Base-by-base conservation (phyloP, 2,113 vertebrate species). In the Chionodraco myersi region DNA sequence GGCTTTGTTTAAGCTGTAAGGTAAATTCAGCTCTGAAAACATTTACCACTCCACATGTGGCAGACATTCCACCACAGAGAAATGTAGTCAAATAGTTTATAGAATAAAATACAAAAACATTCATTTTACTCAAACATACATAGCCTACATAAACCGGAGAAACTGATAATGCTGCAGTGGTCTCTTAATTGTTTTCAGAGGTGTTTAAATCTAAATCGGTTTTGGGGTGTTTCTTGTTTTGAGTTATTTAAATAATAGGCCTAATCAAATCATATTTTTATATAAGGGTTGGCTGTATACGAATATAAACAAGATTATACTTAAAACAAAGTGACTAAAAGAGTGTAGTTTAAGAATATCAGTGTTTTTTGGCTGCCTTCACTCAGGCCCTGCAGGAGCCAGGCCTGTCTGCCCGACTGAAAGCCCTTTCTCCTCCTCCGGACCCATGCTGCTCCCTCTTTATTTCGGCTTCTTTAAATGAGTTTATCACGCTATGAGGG, bases 401-500 rank as follows among this genome's bases (percentile, higher is more conserved):
- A 88, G 83, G 86, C 89, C 91, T 93, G 94, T 94, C 94, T 95
- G 93, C 90, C 68, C 80, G 89, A 84, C 78, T 95, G 91, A 95
- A 94, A 94, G 93, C 83, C 71, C 90, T 90, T 94, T 95, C 92
- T 94, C 92, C 84, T 72, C 79, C 74, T 79, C 53, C 44, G 93
- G 93, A 93, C 89, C 59, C 96, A 95, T 85, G 95, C 96, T 95
- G 95, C 84, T 95, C 76, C 18, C 74, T 79, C 94, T 96, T 96
- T 95, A 92, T 93, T 92, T 89, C 77, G 78, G 59, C 93, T 93
- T 91, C 94, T 95, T 94, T 94, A 95, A 96, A 95, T 93, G 91
- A 95, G 95, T 95, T 96, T 91, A 96, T 95, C 95, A 95, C 94
- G 93, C 95, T 91, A 94, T 89, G 93, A 95, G 94, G 92, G 92